Evolutionary conservation across 1,140 invertebrate genomes (phyloP).

Genomic region (Drosophila bocki): DNA sequence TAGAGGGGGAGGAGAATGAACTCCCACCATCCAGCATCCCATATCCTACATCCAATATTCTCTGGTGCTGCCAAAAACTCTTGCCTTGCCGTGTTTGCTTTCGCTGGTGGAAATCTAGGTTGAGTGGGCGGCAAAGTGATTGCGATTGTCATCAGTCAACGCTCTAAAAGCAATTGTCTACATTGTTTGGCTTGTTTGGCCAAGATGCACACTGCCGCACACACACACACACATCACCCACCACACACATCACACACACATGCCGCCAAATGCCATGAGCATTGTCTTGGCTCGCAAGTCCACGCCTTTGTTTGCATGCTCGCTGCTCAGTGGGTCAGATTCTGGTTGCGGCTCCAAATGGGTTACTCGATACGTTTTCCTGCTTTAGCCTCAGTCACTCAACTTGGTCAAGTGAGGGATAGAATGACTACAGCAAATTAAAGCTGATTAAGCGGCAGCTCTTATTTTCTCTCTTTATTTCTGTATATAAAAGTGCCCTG

Average conservation of each 20-base stretch:
- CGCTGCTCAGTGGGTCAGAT: conserved; percentile 67
- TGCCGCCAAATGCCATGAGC: conserved; percentile 23
- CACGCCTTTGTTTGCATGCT: conserved; percentile 75
- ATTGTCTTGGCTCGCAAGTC: conserved; percentile 71
- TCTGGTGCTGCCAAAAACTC: conserved; percentile 32
- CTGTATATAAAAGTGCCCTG: neutral
- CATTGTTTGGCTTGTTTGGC: conserved; percentile 81
- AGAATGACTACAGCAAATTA: conserved; percentile 26
- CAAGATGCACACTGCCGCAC: conserved; percentile 69
- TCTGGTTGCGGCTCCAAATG: conserved; percentile 39
- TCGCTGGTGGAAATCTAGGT: conserved; percentile 74
- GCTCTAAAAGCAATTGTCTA: conserved; percentile 84
- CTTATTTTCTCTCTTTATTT: neutral
- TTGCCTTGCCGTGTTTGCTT: conserved; percentile 60
- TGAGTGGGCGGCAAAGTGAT: conserved; percentile 82
- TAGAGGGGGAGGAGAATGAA: neutral
- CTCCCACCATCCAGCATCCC: conserved; percentile 19
- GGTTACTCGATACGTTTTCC: conserved; percentile 48
- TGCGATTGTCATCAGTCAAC: conserved; percentile 83
- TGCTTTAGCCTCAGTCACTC: neutral
- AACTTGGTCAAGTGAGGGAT: neutral
- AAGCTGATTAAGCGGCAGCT: conserved; percentile 21
- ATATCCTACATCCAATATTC: neutral
- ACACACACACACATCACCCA: conserved; percentile 28
- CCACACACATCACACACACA: conserved; percentile 19